Base-by-base conservation (phyloP, 2,113 vertebrate species). In the Dipodomys stephensi region DNA sequence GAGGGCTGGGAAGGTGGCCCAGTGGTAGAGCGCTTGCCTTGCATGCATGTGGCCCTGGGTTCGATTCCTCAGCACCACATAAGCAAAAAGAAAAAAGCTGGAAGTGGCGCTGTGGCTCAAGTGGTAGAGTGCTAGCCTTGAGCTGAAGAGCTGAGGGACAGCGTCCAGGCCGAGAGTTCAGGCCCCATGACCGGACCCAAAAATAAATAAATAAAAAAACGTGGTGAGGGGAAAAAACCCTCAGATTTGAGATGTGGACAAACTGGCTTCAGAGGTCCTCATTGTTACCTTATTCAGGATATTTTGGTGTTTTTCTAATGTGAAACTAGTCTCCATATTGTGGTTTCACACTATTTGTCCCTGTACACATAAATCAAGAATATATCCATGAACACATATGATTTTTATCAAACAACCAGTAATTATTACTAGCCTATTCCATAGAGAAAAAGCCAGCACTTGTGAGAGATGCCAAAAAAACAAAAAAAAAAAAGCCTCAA, bases 291-390 rank as follows among this genome's bases (percentile, higher is more conserved):
- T 65, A 67, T 44, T 67, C 83, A 65, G 72, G 22, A 19, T 23
- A 39, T 20, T 71, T 53, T 5, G 39, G 28, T 25, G 4, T 23
- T 96, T 93, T 79, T 35, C 32, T 73, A 72, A 32, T 22, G 13
- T 18, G 68, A 82, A 88, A 80, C 39, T 84, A 77, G 78, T 82
- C 23, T 76, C 53, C 35, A 32, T 72, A n/a, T 25, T 79, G 39
- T 39, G 82, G 60, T 71, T 85, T 87, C 35, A 89, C 44, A 22
- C 8, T 20, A 57, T 57, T 88, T 82, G 28, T 85, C 60, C 74
- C 69, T 53, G 64, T 78, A 76, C 81, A 93, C 77, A 69, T 39
- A n/a, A 78, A 69, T 80, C 67, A 72, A 81, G 73, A 89, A 69
- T 69, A 72, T 73, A 44, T 35, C 10, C 11, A 6, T 83, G 71